These are phyloP conservation scores for Merluccius polli DNA, from an alignment of 2,797 vertebrate species.

Conservation along the genomic window DNA sequence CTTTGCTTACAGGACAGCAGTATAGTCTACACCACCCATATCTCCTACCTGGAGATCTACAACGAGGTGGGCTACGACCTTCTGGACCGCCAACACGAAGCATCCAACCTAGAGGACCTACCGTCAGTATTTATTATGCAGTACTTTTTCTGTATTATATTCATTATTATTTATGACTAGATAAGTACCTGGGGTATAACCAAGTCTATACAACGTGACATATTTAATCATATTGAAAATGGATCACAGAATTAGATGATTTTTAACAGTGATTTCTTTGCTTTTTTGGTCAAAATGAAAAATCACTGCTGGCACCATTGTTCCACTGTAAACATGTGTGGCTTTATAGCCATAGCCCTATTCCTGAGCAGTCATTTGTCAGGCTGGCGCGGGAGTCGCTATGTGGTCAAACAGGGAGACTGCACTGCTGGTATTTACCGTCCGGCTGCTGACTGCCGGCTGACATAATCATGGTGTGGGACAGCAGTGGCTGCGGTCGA, in stretches of 20 bases:
- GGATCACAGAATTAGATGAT: neutral
- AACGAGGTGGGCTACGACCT: slow-evolving; percentile 95
- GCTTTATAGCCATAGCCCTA: no score
- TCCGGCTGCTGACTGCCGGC: slow-evolving; percentile 37
- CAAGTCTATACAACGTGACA: neutral
- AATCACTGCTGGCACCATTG: slow-evolving; percentile 26
- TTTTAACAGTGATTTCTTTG: neutral
- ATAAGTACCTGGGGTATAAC: neutral
- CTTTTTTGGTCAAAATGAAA: slow-evolving; percentile 10
- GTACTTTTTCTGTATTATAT: neutral
- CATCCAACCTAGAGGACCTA: slow-evolving; percentile 87
- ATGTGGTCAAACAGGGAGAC: slow-evolving; percentile 50
- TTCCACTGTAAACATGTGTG: slow-evolving; percentile 28
- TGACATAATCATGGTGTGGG: slow-evolving; percentile 47
- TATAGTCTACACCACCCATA: slow-evolving; percentile 83
- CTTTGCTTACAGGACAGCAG: slow-evolving; percentile 77
- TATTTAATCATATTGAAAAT: neutral
- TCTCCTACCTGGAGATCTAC: slow-evolving; percentile 98
- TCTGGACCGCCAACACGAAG: slow-evolving; percentile 84
- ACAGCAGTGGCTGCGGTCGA: slow-evolving; percentile 44
- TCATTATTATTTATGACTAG: neutral
- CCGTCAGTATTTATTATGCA: slow-evolving; percentile 81
- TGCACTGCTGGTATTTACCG: slow-evolving; percentile 42
- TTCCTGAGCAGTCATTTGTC: slow-evolving; percentile 31
- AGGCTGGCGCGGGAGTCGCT: slow-evolving; percentile 31